Percentiles rank a stretch among this genome's conserved stretches.
These are phyloP conservation scores for Oscheius sp. DNA, from an alignment of 2,888 invertebrate species.

Conservation along the genomic window DNA sequence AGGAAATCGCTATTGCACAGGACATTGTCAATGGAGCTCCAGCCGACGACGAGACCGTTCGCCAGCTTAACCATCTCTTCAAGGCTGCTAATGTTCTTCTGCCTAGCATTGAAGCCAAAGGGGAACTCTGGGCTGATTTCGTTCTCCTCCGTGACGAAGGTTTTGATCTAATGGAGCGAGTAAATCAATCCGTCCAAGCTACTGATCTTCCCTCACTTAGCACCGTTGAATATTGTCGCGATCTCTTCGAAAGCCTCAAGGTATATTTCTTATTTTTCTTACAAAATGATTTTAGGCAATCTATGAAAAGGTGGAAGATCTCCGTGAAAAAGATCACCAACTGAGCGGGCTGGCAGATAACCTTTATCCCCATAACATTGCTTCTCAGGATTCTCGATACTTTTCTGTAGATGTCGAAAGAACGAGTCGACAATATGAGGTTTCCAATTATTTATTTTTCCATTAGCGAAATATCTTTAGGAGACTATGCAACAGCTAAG, in stretches of 20 bases:
- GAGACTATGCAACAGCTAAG: conserved; percentile 24
- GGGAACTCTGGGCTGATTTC: conserved; percentile 30
- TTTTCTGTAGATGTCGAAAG: conserved; percentile 60
- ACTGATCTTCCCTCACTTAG: background rate
- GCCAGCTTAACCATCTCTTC: conserved; percentile 2
- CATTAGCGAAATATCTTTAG: background rate
- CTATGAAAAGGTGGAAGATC: conserved; percentile 18
- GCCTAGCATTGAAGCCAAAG: conserved; percentile 9
- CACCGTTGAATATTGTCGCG: background rate
- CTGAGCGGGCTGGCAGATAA: conserved; percentile 36
- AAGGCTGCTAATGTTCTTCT: conserved; percentile 17
- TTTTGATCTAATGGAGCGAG: background rate
- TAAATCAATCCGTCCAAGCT: background rate
- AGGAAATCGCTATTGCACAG: conserved; percentile 33
- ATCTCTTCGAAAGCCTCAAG: background rate
- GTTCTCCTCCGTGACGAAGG: conserved; percentile 5
- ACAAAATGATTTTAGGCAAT: conserved; percentile 3
- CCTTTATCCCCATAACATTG: conserved; percentile 48
- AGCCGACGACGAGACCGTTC: conserved; percentile 24
- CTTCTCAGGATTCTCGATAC: conserved; percentile 58
- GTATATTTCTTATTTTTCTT: background rate
- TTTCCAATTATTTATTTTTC: background rate
- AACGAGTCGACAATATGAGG: conserved; percentile 52
- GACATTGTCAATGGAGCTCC: conserved; percentile 29
- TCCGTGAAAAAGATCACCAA: conserved; percentile 18